These are phyloP conservation scores for Andrena haemorrhoa DNA, from an alignment of 2,888 invertebrate species.

Conservation along the genomic window DNA sequence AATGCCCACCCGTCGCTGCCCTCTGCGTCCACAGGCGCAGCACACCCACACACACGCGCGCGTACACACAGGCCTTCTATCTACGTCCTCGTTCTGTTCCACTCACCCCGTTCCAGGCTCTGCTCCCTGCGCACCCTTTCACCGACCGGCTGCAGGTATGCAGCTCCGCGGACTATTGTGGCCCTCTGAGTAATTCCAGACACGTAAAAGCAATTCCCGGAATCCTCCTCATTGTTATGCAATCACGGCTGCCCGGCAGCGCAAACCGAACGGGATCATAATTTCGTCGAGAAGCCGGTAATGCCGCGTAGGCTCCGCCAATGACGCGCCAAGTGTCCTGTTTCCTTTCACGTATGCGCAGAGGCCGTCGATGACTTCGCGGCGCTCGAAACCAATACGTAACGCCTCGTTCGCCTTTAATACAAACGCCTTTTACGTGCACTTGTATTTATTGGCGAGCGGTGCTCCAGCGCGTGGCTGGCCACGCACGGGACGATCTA, in stretches of 20 bases:
- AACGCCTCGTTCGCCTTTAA: too few relatives aligned
- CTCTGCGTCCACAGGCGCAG: constrained; percentile 34
- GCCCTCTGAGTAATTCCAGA: constrained; percentile 81
- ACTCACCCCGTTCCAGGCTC: constrained; percentile 21
- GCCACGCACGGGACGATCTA: constrained; percentile 1
- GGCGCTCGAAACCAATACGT: too few relatives aligned
- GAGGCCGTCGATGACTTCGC: too few relatives aligned
- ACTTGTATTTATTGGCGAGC: background rate
- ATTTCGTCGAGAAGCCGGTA: constrained; percentile 75
- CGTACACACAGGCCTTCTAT: background rate
- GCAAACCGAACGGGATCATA: constrained; percentile 79
- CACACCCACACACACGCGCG: constrained; percentile 4
- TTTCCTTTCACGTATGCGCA: constrained; percentile 60
- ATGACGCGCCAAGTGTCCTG: constrained; percentile 68
- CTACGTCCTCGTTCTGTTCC: constrained; percentile 19
- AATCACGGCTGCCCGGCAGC: constrained; percentile 77
- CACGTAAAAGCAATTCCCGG: constrained; percentile 84
- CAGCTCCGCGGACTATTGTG: constrained; percentile 79
- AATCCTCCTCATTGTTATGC: constrained; percentile 84
- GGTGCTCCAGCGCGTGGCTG: constrained; percentile 1
- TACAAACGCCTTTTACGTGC: too few relatives aligned
- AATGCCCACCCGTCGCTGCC: constrained; percentile 76
- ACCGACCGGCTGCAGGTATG: constrained; percentile 70
- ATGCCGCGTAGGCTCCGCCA: constrained; percentile 53
- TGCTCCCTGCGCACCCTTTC: constrained; percentile 36